Percentiles rank a stretch among this genome's conserved stretches.
phyloP scores from a whole-genome alignment of 2,113 vertebrate genomes.

The Lepus europaeus region DNA sequence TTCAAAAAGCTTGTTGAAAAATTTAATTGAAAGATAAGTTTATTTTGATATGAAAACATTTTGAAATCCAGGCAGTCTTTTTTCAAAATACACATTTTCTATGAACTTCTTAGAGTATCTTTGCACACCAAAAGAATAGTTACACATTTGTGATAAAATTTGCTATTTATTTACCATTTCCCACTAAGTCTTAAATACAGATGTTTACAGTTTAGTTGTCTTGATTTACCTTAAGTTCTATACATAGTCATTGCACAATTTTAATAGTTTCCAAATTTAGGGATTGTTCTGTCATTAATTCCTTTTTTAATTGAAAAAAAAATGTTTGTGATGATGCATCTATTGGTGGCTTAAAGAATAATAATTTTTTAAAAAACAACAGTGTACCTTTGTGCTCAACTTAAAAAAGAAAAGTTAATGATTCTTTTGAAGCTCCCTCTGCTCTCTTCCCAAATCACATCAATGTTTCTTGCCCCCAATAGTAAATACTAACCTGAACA shows the following conservation, averaged over 20 bases:
- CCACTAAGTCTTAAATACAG: neutral
- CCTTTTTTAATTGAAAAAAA: conserved; percentile 48
- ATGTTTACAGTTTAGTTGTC: conserved; percentile 3
- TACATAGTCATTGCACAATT: neutral
- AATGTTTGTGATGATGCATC: neutral
- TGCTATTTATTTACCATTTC: neutral
- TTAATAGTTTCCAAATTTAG: conserved; percentile 24
- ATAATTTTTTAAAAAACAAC: neutral
- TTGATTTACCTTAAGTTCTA: neutral
- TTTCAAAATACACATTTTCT: too few species aligned
- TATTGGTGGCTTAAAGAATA: neutral
- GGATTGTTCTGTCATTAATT: neutral
- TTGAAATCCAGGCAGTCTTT: too few species aligned
- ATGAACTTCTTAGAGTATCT: too few species aligned
- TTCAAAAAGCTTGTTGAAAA: too few species aligned
- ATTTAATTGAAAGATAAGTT: too few species aligned
- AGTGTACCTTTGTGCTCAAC: neutral
- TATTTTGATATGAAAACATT: too few species aligned
- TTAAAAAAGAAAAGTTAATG: neutral
- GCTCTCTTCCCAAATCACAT: neutral
- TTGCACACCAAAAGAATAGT: neutral
- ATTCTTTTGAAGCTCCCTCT: neutral
- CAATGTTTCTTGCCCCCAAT: neutral
- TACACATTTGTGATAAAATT: conserved; percentile 16
- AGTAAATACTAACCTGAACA: neutral